A percentile compares a stretch with the other conserved stretches of the same genome.
Evolutionary conservation across 2,888 invertebrate species (phyloP).

Genomic region (Oegoconia quadripuncta): DNA sequence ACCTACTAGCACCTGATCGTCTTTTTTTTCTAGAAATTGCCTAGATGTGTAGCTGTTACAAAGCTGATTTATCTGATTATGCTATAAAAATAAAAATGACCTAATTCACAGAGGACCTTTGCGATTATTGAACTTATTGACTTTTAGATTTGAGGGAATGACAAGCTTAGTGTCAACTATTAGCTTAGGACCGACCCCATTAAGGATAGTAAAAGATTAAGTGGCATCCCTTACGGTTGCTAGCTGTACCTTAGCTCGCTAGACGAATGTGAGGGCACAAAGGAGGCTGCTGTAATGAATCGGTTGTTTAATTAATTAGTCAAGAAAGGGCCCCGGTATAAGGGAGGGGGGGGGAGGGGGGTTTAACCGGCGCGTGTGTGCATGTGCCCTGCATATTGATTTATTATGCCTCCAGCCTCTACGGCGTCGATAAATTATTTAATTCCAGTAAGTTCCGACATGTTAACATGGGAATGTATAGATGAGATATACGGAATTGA

Average conservation of each 20-base stretch:
- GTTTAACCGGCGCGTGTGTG: conserved; percentile 47
- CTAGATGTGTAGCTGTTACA: too few species aligned
- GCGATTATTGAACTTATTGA: too few species aligned
- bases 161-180: neutral
- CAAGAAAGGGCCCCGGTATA: conserved; percentile 68
- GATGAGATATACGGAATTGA: conserved; percentile 16
- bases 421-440: conserved; percentile 72
- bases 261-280: conserved; percentile 77
- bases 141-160: too few species aligned
- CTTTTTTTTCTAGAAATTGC: too few species aligned
- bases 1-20: too few species aligned
- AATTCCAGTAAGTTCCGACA: conserved; percentile 69
- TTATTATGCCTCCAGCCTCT: conserved; percentile 68
- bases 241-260: conserved; percentile 50
- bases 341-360: conserved; percentile 17
- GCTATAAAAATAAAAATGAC: too few species aligned
- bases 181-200: conserved; percentile 2
- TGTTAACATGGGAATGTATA: conserved; percentile 44
- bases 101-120: too few species aligned
- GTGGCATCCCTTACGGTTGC: conserved; percentile 25
- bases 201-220: conserved; percentile 6
- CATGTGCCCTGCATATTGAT: conserved; percentile 76
- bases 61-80: too few species aligned
- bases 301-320: conserved; percentile 88
- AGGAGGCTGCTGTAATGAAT: conserved; percentile 83